Evolutionary conservation across 64 coral and sea anemone species (phyloP), one percentile per base, ranked within the genome.

Genomic region (Catalaphyllia jardinei): DNA sequence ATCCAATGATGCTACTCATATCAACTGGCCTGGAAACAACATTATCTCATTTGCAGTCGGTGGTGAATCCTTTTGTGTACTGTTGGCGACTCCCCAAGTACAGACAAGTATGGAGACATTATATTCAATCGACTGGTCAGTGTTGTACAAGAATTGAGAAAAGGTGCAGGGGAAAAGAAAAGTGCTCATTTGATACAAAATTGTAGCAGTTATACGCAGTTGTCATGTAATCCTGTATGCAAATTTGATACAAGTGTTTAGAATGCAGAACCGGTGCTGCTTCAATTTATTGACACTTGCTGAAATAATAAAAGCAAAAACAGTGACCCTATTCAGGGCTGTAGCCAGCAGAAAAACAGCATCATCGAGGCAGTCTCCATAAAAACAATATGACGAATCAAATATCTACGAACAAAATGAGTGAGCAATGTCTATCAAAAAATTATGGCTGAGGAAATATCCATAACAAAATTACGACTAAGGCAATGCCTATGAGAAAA

Each of bases 71-170:
- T 16, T 79, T 79, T 11, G 11, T 79, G 22, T 57, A 9, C 29
- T 79, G 76, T 18, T 79, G 76, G 76, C 76, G 76, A 55, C 51
- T 79, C 20, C 49, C 49, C 8, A 79, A 54, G 76, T 79, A 28
- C 51, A 54, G 10, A 22, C 38, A 79, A 52, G 24, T 79, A 11
- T 54, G 22, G 24, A 79, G 55, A 79, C 25, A 13, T 25, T 79
- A 55, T 79, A 22, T 79, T 59, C 27, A 79, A 27, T 28, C 16
- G 10, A 16, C 22, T 79, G 55, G 1, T 57, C 49, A 46, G 15
- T 52, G 76, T 29, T 57, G 11, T 39, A 79, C 51, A n/a, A 50
- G 16, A 22, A 42, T 50, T 17, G 25, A 29, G 50, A 79, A 9
- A 28, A 79, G 20, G 59, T 57, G 11, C n/a, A 28, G 25, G 24